Evolutionary conservation across 2,113 vertebrate species (phyloP), one percentile per base, ranked within the genome.

Genomic region (Nothoprocta pentlandii): DNA sequence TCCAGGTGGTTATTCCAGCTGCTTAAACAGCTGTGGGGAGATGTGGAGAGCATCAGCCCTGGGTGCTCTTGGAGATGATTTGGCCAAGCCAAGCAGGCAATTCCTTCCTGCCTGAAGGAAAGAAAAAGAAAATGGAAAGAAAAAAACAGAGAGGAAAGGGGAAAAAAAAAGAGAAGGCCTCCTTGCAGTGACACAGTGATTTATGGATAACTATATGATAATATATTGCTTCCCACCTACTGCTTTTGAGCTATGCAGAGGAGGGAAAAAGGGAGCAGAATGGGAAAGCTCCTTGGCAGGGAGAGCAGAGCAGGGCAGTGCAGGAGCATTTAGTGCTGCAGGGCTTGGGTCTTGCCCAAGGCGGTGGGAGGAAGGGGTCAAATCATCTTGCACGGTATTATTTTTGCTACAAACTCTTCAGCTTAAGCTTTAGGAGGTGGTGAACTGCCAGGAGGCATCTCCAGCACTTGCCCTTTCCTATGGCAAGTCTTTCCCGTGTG

Each of bases 381-480:
- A 0, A 79, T 6, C 56, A 26, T 3, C 15, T 26, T 11, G 8
- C 17, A 7, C 58, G 16, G 15, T 19, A 4, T 5, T 41, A 30
- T 70, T 47, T 81, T 10, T 32, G 34, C 80, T 75, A 69, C 39
- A 71, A 56, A 8, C 61, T 34, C 69, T 32, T 56, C 3, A 25
- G 83, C 64, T 92, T 47, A 47, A 86, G 87, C 76, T 73, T 14
- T 61, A 84, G 90, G 51, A 68, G n/a, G 22, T 9, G 7, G 58
- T 13, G 85, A 77, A 4, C 46, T 78, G 74, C 47, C 86, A 81
- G 56, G 58, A 93, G 62, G 22, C 78, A 64, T 19, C 69, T 82
- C 61, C 87, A 84, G 78, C 73, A 1, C 36, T 70, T 6, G 26
- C 10, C 79, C 26, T 22, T 62, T 16, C 58, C 79, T 54, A 41